Evolutionary conservation across 2,113 vertebrate genomes (phyloP), one percentile per base, ranked within the genome.

Genomic region (Lutjanus erythropterus): DNA sequence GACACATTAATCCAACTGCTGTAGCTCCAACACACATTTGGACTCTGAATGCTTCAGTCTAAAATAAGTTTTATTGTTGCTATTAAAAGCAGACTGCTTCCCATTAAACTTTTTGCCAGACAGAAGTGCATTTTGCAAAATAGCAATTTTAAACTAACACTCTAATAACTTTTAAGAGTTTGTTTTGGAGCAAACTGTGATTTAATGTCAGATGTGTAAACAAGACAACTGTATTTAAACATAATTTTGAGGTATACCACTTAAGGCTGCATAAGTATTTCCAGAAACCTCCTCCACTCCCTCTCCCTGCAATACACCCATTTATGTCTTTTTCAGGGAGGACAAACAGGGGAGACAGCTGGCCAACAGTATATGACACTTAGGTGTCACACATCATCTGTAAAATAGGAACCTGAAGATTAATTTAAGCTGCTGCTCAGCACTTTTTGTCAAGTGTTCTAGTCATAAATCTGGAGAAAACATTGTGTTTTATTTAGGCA

Each of bases 171-270:
- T 21, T 23, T 39, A 8, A 41, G 21, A 33, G 2, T 16, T 65
- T 83, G n/a, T 42, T 56, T 53, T 44, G 8, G 50, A 39, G 44
- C 27, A 75, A 39, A 66, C 35, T 71, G 11, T 75, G 41, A 49
- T 53, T 19, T 76, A 11, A 8, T 39, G n/a, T 39, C 53, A 39
- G 29, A 10, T 47, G 16, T 67, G 16, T 35, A 18, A 35, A 19
- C 29, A 65, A 31, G 2, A 31, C 12, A 1, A 56, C 21, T 58
- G 39, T 56, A 29, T 31, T 59, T 72, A 33, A 46, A 49, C 49
- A 35, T 60, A 11, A 49, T 35, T 25, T 25, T 60, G 42, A 60
- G 31, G 14, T 33, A 10, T 29, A 39, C 58, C 16, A 52, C 5
- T 27, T 16, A 12, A 75, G 25, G 21, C 60, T 72, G 42, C 11